These are phyloP conservation scores for Lasioglossum baleicum DNA, from an alignment of 1,140 invertebrate species.

Conservation along the genomic window DNA sequence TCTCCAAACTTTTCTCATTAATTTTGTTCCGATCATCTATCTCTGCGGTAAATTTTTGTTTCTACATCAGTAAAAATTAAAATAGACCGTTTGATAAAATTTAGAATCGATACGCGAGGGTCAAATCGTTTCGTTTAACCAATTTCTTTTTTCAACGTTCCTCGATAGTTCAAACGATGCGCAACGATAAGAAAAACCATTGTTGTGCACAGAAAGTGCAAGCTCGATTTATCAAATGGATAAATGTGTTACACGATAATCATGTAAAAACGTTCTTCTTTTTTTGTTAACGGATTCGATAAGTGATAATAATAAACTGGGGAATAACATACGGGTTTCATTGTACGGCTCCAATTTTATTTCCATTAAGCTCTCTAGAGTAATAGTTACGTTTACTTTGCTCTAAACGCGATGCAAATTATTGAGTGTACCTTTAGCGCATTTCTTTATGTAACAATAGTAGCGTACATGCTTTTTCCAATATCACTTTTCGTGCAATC, in stretches of 20 bases:
- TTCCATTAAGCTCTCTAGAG: constrained; percentile 37
- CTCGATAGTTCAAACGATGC: background rate
- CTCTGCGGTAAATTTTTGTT: background rate
- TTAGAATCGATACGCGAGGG: background rate
- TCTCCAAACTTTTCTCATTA: background rate
- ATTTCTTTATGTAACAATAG: constrained; percentile 12
- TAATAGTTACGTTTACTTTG: constrained; percentile 16
- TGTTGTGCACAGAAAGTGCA: background rate
- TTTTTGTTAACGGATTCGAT: constrained; percentile 16
- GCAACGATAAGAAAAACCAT: background rate
- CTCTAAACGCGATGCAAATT: constrained; percentile 17
- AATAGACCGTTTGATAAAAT: background rate
- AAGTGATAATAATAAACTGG: constrained; percentile 42
- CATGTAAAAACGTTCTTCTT: constrained; percentile 11
- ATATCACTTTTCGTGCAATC: background rate
- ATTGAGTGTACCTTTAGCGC: constrained; percentile 13
- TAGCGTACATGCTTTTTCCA: constrained; percentile 6
- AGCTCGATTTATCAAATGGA: constrained; percentile 14
- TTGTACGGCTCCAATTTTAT: constrained; percentile 48
- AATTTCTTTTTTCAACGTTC: background rate
- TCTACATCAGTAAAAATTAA: no score
- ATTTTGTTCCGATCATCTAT: background rate
- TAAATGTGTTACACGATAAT: constrained; percentile 25
- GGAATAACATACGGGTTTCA: constrained; percentile 47
- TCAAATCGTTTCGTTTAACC: background rate